Percentiles rank a stretch among this genome's conserved stretches.
Conservation (phyloP, 2,888 invertebrate species). For the Boloria euphrosyne region DNA sequence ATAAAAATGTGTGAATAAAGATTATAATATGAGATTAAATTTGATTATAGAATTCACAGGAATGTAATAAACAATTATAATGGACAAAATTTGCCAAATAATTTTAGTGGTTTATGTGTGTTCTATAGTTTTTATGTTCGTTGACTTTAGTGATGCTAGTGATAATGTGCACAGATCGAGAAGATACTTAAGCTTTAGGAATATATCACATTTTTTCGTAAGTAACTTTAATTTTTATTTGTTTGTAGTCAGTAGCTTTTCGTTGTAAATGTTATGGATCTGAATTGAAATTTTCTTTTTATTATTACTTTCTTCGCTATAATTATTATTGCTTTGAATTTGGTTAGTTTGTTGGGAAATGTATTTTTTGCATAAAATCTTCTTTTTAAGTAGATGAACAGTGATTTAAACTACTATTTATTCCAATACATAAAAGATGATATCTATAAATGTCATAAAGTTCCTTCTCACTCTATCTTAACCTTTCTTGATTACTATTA, state of each 20-base stretch:
- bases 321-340: no score
- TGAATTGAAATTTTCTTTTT: no score
- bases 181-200: conserved; percentile 60
- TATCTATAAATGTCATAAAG: no score
- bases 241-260: not conserved
- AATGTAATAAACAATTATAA: conserved; percentile 5
- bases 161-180: conserved; percentile 50
- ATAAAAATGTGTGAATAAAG: no score
- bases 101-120: conserved; percentile 55
- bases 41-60: not conserved
- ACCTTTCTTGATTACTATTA: no score
- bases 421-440: not conserved
- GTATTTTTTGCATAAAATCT: no score
- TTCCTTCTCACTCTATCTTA: no score
- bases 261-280: not conserved
- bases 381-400: no score
- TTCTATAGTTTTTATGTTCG: conserved; percentile 52
- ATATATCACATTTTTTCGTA: conserved; percentile 54
- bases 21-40: not conserved
- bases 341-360: no score
- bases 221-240: conserved; percentile 12
- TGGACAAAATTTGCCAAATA: conserved; percentile 38
- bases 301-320: no score
- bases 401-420: conserved; percentile 6
- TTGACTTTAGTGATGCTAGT: conserved; percentile 55